Conservation (phyloP, 2,113 vertebrate genomes). For the Sturnira hondurensis region DNA sequence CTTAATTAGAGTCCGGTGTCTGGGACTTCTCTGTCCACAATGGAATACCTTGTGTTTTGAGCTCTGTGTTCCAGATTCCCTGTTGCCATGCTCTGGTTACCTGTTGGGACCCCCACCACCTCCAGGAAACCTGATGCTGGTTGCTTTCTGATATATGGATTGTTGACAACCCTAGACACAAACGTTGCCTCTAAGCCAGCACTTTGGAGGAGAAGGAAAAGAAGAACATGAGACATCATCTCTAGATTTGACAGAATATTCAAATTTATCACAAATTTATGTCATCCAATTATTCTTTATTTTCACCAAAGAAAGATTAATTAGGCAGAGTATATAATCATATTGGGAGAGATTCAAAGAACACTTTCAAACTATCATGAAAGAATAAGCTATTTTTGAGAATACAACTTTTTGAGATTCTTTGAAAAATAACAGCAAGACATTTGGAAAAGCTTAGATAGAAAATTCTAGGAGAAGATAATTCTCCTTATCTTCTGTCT, state of each 20-base stretch:
- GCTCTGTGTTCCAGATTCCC: neutral
- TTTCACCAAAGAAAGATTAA: neutral
- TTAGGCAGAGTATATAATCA: neutral
- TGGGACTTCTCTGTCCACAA: neutral
- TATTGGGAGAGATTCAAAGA: neutral
- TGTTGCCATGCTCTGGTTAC: neutral
- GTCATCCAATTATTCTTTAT: neutral
- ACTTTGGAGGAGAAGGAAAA: neutral
- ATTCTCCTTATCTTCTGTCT: neutral
- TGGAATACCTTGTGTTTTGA: neutral
- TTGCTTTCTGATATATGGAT: neutral
- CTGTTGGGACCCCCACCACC: neutral
- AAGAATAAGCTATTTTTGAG: constrained; percentile 20
- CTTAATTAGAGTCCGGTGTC: neutral
- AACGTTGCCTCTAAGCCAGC: neutral
- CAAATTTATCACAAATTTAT: neutral
- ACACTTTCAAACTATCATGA: neutral
- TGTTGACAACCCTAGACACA: neutral
- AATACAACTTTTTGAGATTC: neutral
- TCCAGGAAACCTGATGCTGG: neutral
- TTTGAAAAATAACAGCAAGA: neutral
- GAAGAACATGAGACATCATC: neutral
- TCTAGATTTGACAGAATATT: neutral
- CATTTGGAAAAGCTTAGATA: constrained; percentile 13
- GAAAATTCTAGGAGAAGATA: constrained; percentile 16